phyloP scores from a whole-genome alignment of 2,888 invertebrate species.

The Brachypalpus laphriformis region DNA sequence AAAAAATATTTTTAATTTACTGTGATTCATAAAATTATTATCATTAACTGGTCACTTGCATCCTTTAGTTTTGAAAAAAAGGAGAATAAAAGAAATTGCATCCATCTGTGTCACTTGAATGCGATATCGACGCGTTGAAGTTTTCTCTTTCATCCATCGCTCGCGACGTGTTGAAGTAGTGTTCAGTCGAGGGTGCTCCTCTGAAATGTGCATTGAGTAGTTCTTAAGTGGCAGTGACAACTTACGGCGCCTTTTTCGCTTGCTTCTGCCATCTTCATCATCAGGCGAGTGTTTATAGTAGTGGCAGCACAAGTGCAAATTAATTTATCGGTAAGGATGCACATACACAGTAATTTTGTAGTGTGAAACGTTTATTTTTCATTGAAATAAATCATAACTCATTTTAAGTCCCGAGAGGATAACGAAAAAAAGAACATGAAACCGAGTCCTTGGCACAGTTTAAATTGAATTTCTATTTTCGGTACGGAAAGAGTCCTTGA shows the following conservation, averaged over 20 bases:
- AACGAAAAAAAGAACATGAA: conserved; percentile 11
- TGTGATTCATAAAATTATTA: conserved; percentile 49
- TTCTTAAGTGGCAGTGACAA: conserved; percentile 62
- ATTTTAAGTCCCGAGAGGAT: conserved; percentile 15
- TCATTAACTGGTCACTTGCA: conserved; percentile 65
- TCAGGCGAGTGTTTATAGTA: conserved; percentile 28
- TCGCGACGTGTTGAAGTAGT: conserved; percentile 56
- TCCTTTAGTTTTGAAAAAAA: conserved; percentile 35
- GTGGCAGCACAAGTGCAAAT: conserved; percentile 58
- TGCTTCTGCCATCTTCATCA: conserved; percentile 36
- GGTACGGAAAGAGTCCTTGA: conserved; percentile 65
- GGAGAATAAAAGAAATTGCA: conserved; percentile 43
- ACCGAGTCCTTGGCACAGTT: conserved; percentile 70
- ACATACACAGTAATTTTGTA: not conserved
- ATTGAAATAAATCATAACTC: conserved; percentile 48
- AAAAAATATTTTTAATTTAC: conserved; percentile 10
- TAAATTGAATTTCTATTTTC: conserved; percentile 73
- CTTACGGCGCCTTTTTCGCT: conserved; percentile 60
- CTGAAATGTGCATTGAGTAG: conserved; percentile 69
- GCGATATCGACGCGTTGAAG: conserved; percentile 45
- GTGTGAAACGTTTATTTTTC: conserved; percentile 21
- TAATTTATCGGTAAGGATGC: conserved; percentile 66
- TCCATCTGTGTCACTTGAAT: conserved; percentile 61
- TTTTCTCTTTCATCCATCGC: conserved; percentile 44
- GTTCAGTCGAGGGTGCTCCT: conserved; percentile 70